Conservation (phyloP, 1,140 invertebrate species). For the Tribolium castaneum region DNA sequence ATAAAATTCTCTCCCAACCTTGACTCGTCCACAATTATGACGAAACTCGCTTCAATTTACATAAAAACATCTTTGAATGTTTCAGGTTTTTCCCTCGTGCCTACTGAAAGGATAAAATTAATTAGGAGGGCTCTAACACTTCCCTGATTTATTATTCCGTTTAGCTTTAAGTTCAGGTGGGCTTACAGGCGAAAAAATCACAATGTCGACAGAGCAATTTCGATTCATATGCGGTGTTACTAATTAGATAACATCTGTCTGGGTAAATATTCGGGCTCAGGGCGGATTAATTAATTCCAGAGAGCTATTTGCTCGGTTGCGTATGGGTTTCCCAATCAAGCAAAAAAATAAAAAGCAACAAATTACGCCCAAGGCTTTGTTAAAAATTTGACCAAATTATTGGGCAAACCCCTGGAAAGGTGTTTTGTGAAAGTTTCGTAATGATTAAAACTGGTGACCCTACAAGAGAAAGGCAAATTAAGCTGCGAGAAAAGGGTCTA, state of each 20-base stretch:
- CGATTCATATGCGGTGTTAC: not conserved
- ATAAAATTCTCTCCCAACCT: not conserved
- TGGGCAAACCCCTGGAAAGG: not conserved
- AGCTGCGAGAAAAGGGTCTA: not conserved
- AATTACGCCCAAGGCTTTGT: not conserved
- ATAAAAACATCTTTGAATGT: constrained; percentile 5
- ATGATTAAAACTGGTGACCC: not conserved
- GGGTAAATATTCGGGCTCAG: not conserved
- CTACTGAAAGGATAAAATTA: constrained; percentile 12
- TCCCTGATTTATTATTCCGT: constrained; percentile 12
- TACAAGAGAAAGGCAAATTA: not conserved
- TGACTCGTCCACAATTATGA: not conserved
- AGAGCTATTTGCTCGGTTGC: not conserved
- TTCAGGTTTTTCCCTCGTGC: not conserved
- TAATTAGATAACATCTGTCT: constrained; percentile 1
- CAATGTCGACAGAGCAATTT: not conserved
- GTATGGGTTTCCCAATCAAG: not conserved
- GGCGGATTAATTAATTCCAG: constrained; percentile 6
- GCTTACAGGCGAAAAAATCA: not conserved
- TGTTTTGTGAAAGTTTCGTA: not conserved
- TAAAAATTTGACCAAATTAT: not conserved
- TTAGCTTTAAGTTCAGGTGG: not conserved
- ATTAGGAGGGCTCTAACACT: not conserved
- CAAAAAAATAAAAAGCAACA: no score
- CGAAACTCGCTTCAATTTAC: not conserved